Evolutionary conservation across 2,888 invertebrate species (phyloP).

Genomic region (Eucera pruinosa): DNA sequence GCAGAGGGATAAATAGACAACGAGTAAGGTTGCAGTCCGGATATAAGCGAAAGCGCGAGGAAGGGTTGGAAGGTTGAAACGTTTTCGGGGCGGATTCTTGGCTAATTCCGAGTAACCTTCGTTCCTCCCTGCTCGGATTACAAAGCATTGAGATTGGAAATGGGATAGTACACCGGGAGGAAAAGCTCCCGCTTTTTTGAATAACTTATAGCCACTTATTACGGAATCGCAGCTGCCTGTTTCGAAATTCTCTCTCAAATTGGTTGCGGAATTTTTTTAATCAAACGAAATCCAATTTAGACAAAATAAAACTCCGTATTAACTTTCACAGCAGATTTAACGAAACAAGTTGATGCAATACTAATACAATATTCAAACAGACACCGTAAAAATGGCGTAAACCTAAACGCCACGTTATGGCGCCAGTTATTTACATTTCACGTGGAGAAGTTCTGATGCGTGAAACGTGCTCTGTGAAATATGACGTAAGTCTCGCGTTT

Average conservation of each 20-base stretch:
- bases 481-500: conserved; percentile 58
- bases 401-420: neutral
- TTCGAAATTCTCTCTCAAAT: conserved; percentile 48
- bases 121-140: conserved; percentile 41
- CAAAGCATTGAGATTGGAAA: conserved; percentile 61
- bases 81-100: conserved; percentile 64
- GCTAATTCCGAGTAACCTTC: conserved; percentile 67
- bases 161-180: conserved; percentile 41
- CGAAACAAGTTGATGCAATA: conserved; percentile 2
- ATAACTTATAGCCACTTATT: conserved; percentile 48
- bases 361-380: neutral
- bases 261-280: conserved; percentile 49
- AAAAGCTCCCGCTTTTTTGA: conserved; percentile 55
- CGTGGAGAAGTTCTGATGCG: conserved; percentile 68
- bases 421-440: conserved; percentile 68
- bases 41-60: conserved; percentile 3
- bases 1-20: conserved; percentile 3
- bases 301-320: neutral
- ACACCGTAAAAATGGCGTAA: neutral
- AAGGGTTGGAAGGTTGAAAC: conserved; percentile 49
- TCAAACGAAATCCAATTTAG: conserved; percentile 12
- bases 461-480: conserved; percentile 71
- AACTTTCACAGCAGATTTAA: neutral
- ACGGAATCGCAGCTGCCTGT: conserved; percentile 40
- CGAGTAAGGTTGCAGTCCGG: neutral